Percentiles rank a stretch among this genome's conserved stretches.
Conservation (phyloP, 92 coral and sea anemone species). For the Chrysogorgia sp. region DNA sequence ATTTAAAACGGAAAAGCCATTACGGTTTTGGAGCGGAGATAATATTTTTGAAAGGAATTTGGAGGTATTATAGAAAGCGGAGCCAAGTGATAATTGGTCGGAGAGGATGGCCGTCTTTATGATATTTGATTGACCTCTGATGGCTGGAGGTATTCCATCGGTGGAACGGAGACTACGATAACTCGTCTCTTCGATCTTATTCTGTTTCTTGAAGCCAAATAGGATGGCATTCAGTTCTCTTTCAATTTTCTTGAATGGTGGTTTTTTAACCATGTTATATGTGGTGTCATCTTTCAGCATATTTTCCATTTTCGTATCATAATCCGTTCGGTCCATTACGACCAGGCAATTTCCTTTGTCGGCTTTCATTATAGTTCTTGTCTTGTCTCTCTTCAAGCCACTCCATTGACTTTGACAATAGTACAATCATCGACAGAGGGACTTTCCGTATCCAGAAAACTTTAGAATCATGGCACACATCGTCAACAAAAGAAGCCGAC, state of each 20-base stretch:
- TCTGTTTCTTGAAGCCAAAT: constrained; percentile 7
- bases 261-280: constrained; percentile 10
- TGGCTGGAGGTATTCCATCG: constrained; percentile 33
- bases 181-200: constrained; percentile 38
- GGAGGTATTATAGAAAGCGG: constrained; percentile 30
- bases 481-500: too few species aligned
- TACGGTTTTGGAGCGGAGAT: too few species aligned
- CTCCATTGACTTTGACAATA: too few species aligned
- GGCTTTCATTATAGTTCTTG: constrained; percentile 43
- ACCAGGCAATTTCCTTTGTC: constrained; percentile 52
- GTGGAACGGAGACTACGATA: constrained; percentile 41
- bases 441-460: too few species aligned
- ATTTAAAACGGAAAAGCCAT: too few species aligned
- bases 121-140: too few species aligned
- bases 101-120: too few species aligned
- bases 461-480: too few species aligned
- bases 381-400: constrained; percentile 24
- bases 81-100: constrained; percentile 29
- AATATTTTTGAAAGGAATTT: constrained; percentile 33
- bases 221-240: constrained; percentile 38
- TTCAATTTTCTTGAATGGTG: constrained; percentile 37
- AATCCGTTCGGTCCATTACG: constrained; percentile 45
- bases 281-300: constrained; percentile 27
- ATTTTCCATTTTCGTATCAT: constrained; percentile 28
- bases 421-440: too few species aligned